These are phyloP conservation scores for Ips nitidus DNA, from an alignment of 1,140 invertebrate genomes.

Conservation along the genomic window DNA sequence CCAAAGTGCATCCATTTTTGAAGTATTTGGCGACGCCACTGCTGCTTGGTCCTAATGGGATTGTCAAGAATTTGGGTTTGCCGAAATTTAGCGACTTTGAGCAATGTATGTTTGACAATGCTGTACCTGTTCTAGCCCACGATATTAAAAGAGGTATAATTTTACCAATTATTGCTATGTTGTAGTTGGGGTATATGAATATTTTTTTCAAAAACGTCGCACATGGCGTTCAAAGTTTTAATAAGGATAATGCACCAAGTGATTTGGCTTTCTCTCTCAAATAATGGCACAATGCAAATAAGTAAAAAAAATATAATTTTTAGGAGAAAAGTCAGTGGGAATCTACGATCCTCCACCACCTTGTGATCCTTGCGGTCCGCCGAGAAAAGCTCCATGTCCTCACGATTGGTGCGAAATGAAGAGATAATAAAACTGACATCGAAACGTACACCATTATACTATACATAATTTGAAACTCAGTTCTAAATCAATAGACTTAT, in stretches of 20 bases:
- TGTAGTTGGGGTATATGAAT: neutral
- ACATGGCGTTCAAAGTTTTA: neutral
- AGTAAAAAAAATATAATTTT: conserved; percentile 2
- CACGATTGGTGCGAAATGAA: conserved; percentile 31
- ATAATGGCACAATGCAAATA: too few species aligned
- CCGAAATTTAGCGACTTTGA: conserved; percentile 59
- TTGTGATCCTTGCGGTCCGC: conserved; percentile 40
- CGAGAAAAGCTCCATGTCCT: conserved; percentile 19
- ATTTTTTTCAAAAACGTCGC: neutral
- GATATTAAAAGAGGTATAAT: conserved; percentile 56
- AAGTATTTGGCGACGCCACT: conserved; percentile 54
- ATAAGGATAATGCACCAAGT: too few species aligned
- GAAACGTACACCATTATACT: too few species aligned
- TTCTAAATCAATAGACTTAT: too few species aligned
- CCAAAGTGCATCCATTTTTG: conserved; percentile 51
- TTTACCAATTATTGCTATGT: conserved; percentile 46
- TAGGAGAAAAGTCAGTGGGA: conserved; percentile 37
- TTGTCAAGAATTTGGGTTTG: conserved; percentile 58
- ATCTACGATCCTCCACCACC: conserved; percentile 33
- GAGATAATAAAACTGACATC: neutral
- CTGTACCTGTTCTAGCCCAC: conserved; percentile 54
- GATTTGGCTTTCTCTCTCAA: neutral
- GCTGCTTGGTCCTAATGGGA: conserved; percentile 53
- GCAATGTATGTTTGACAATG: conserved; percentile 56
- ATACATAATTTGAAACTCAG: too few species aligned